Evolutionary conservation across 2,797 vertebrate species (phyloP).

Genomic region (Mus spretus): DNA sequence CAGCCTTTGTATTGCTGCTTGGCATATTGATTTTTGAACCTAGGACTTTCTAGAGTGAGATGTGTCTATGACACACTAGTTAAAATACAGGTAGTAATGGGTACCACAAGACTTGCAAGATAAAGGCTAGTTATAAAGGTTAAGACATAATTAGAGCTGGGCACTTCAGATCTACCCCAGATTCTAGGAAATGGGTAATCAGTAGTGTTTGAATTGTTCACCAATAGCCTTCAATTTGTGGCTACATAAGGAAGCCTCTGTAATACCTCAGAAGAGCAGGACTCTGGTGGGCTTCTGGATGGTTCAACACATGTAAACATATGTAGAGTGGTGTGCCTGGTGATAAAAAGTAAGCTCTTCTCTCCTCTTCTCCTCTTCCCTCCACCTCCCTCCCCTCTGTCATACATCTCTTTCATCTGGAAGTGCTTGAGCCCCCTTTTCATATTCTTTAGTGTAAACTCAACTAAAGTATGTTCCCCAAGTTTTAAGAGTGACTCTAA

Average conservation of each 20-base stretch:
- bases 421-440: not conserved
- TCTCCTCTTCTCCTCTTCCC: fast-evolving
- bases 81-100: not conserved
- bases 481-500: not conserved
- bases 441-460: not conserved
- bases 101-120: not conserved
- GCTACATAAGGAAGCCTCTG: not conserved
- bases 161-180: not conserved
- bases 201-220: not conserved
- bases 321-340: not conserved
- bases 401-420: not conserved
- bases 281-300: not conserved
- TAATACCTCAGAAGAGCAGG: not conserved
- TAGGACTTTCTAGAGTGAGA: not conserved
- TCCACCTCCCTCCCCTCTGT: not conserved
- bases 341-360: not conserved
- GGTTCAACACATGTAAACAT: not conserved
- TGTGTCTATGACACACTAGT: not conserved
- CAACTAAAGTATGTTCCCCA: not conserved
- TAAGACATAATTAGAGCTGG: not conserved
- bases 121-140: not conserved
- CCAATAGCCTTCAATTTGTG: not conserved
- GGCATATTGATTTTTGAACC: not conserved
- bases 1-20: not conserved
- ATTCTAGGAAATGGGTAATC: not conserved